These are phyloP conservation scores for Percopsis transmontana DNA, from an alignment of 2,113 vertebrate species.

Conservation along the genomic window DNA sequence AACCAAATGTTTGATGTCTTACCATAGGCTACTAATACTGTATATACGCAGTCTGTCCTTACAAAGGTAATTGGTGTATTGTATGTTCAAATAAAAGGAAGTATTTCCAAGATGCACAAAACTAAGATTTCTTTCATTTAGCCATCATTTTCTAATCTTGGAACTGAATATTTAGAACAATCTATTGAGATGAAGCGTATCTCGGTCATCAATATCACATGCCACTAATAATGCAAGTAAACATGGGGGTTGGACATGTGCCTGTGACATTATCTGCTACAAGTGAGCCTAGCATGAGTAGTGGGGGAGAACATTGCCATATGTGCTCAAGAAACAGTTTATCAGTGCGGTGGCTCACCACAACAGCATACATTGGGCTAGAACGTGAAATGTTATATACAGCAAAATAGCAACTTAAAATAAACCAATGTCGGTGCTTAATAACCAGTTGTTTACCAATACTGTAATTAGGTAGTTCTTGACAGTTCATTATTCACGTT, in stretches of 20 bases:
- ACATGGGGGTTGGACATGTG: conserved; percentile 47
- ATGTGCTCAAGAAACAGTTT: not conserved
- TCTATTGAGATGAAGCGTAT: conserved; percentile 56
- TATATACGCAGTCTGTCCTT: too few relatives aligned
- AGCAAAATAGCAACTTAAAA: too few relatives aligned
- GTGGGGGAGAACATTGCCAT: conserved; percentile 27
- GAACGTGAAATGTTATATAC: not conserved
- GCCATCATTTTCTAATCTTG: too few relatives aligned
- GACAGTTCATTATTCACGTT: not conserved
- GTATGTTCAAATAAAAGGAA: too few relatives aligned
- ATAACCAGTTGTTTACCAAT: not conserved
- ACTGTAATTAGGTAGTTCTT: not conserved
- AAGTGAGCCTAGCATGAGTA: conserved; percentile 44
- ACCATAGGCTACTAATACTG: too few relatives aligned
- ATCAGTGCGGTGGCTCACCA: conserved; percentile 10
- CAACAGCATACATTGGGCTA: not conserved
- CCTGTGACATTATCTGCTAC: conserved; percentile 68
- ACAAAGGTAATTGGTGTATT: too few relatives aligned
- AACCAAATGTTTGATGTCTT: too few relatives aligned
- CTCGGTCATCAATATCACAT: conserved; percentile 54
- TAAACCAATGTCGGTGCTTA: not conserved
- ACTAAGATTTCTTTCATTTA: too few relatives aligned
- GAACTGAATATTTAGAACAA: not conserved
- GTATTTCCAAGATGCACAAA: too few relatives aligned
- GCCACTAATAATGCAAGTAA: conserved; percentile 69